Percentiles rank a stretch among this genome's conserved stretches.
Evolutionary conservation across 1,140 invertebrate species (phyloP).

Genomic region (Sarcophaga bullata): DNA sequence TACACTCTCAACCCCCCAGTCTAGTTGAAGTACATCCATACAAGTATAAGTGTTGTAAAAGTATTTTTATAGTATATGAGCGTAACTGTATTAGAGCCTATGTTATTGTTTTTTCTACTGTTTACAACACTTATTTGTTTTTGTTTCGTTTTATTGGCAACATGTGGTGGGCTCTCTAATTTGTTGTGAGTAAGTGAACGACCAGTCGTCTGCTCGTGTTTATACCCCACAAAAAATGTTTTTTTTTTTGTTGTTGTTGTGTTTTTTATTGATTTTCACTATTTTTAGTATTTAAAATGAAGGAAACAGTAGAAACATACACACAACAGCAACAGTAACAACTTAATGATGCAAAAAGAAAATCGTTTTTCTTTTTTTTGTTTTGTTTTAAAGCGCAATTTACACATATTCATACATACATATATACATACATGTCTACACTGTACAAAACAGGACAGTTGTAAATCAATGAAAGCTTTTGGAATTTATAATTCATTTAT

Average conservation of each 20-base stretch:
- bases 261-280: conserved; percentile 22
- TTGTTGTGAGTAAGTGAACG: conserved; percentile 9
- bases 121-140: background rate
- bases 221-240: conserved; percentile 9
- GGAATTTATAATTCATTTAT: too few species aligned
- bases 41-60: too few species aligned
- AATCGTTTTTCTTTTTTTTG: background rate
- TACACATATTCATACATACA: background rate
- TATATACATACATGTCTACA: too few species aligned
- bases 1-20: background rate
- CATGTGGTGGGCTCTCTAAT: background rate
- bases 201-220: conserved; percentile 25
- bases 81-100: too few species aligned
- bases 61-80: too few species aligned
- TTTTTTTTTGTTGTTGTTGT: too few species aligned
- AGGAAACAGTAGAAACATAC: background rate
- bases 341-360: background rate
- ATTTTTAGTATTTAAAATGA: conserved; percentile 7
- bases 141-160: conserved; percentile 5
- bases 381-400: background rate
- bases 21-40: background rate
- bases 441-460: too few species aligned
- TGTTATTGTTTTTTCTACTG: background rate
- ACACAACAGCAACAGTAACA: background rate
- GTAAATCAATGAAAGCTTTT: too few species aligned